phyloP scores from a whole-genome alignment of 2,888 invertebrate species.

The Andrena hattorfiana region DNA sequence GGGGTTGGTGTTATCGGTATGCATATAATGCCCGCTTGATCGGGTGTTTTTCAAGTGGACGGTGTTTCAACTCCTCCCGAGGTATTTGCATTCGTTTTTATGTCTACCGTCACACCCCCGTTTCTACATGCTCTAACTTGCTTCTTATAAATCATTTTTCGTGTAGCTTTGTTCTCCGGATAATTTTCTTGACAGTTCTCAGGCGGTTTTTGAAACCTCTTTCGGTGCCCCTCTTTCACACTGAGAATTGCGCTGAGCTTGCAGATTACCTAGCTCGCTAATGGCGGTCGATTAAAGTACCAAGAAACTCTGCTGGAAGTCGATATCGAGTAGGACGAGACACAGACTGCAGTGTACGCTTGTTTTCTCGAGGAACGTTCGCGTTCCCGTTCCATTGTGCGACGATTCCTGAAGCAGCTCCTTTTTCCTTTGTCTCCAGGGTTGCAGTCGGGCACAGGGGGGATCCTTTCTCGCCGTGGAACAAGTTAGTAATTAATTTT shows the following conservation, averaged over 20 bases:
- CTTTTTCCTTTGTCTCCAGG: conserved; percentile 76
- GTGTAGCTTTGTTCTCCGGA: background rate
- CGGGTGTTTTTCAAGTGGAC: conserved; percentile 1
- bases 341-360: conserved; percentile 38
- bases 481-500: conserved; percentile 84
- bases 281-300: conserved; percentile 10
- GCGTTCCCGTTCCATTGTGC: conserved; percentile 73
- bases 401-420: conserved; percentile 77
- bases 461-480: conserved; percentile 76
- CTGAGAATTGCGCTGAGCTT: background rate
- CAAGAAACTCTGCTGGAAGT: conserved; percentile 29
- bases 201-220: background rate
- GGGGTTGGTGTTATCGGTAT: conserved; percentile 42
- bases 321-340: conserved; percentile 41
- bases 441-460: conserved; percentile 69
- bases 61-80: background rate
- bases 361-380: conserved; percentile 58
- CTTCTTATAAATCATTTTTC: background rate
- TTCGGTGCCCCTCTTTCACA: background rate
- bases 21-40: conserved; percentile 42
- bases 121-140: background rate
- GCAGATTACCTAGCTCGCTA: background rate
- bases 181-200: background rate
- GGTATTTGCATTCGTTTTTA: background rate
- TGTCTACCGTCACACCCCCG: background rate